Percentiles rank a stretch among this genome's conserved stretches.
These are phyloP conservation scores for Calyptomena viridis DNA, from an alignment of 2,113 vertebrate genomes.

Conservation along the genomic window DNA sequence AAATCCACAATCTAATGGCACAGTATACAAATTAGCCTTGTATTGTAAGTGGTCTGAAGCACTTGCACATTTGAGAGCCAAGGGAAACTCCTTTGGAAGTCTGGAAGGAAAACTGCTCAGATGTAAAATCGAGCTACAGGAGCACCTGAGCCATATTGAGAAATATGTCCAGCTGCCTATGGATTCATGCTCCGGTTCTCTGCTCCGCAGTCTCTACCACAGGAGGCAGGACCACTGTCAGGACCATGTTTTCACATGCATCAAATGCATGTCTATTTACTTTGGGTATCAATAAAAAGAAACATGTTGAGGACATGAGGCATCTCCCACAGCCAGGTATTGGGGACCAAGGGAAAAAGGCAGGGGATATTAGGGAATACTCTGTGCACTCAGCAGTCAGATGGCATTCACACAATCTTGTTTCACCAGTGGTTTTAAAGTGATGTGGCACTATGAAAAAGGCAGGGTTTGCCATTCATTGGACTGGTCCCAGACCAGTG, in stretches of 20 bases:
- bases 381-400: fast-evolving
- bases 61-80: background rate
- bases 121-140: background rate
- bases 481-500: background rate
- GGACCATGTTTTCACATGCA: background rate
- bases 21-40: background rate
- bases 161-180: background rate
- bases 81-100: background rate
- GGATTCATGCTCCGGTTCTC: background rate
- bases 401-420: background rate
- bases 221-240: background rate
- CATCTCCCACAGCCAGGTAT: background rate
- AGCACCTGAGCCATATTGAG: background rate
- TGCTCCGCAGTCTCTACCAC: background rate
- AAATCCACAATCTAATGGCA: background rate
- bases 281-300: background rate
- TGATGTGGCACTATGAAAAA: background rate
- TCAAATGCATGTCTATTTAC: background rate
- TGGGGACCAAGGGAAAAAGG: fast-evolving
- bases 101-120: background rate
- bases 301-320: background rate
- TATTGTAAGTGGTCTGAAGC: background rate
- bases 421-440: background rate
- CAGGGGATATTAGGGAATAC: background rate
- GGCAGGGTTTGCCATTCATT: background rate